Evolutionary conservation across 2,888 invertebrate species (phyloP), one percentile per base, ranked within the genome.

Genomic region (Papilio protenor): DNA sequence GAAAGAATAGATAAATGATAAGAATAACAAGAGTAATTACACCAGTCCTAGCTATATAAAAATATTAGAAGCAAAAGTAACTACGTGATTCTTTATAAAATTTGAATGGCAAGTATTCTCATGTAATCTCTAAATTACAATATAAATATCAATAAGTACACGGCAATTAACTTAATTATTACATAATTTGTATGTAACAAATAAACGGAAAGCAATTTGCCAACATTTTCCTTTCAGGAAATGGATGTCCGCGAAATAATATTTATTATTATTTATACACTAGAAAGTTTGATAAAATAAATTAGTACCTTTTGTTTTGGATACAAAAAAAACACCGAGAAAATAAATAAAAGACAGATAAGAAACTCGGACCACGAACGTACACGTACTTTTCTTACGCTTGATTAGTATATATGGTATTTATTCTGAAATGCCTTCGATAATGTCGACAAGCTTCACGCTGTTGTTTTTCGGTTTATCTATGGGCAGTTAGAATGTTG

Each of bases 171-270:
- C n/a, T 69, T 69, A 45, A 69, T 21, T 45, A 69, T 12, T 12
- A 69, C 11, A 4, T 69, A 12, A 40, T 40, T 64, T 64, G 64
- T 64, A 10, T 45, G 5, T 16, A 21, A 12, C 21, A 40, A 66
- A 45, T 66, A 66, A 66, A 45, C 45, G 16, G 40, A n/a, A 66
- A 45, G 45, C n/a, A 69, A 69, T 69, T 69, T 69, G 66, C 66
- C 40, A 69, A 69, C 45, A 45, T 4, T 12, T 45, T 45, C 45
- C 40, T 21, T 45, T 21, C 45, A 45, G 66, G 66, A 69, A 69
- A 5, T 45, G 45, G 21, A 45, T 69, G 11, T 69, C 45, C 66
- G 45, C 45, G 12, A 69, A 69, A 45, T 21, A 66, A 66, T n/a
- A 40, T n/a, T 66, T 40, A 1, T 40, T 66, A n/a, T 66, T 10